Percentiles rank a stretch among this genome's conserved stretches.
These are phyloP conservation scores for Morone chrysops DNA, from an alignment of 2,113 vertebrate genomes.

Conservation along the genomic window DNA sequence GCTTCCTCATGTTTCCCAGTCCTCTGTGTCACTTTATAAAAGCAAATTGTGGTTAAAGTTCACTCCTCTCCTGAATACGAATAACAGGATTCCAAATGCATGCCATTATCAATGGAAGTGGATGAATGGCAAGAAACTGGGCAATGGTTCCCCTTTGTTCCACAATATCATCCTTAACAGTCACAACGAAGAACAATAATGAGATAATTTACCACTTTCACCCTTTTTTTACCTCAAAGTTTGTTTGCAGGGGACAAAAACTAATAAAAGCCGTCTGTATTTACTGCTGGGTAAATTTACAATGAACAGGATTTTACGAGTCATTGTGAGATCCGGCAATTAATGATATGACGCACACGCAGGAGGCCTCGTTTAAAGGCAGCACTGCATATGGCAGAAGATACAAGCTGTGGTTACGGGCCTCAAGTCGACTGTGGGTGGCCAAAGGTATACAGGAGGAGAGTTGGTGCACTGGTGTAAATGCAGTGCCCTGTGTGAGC, in stretches of 20 bases:
- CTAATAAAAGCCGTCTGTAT: constrained; percentile 34
- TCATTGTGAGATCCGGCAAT: constrained; percentile 41
- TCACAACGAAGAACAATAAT: constrained; percentile 3
- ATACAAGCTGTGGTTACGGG: constrained; percentile 60
- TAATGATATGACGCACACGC: constrained; percentile 45
- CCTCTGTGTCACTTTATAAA: constrained; percentile 10
- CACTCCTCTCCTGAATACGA: constrained; percentile 46
- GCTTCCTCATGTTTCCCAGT: constrained; percentile 11
- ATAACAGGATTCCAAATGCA: constrained; percentile 42
- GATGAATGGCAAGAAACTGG: background rate
- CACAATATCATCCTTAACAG: background rate
- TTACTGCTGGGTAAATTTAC: constrained; percentile 48
- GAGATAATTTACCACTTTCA: constrained; percentile 10
- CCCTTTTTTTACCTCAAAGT: constrained; percentile 28
- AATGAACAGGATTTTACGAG: constrained; percentile 36
- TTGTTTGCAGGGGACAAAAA: constrained; percentile 20
- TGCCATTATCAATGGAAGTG: constrained; percentile 2
- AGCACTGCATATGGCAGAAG: constrained; percentile 57
- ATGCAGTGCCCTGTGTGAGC: constrained; percentile 64
- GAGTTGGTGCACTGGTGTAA: constrained; percentile 51
- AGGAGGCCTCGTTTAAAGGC: constrained; percentile 58
- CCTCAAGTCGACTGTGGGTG: constrained; percentile 59
- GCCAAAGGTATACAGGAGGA: constrained; percentile 35
- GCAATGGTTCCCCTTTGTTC: constrained; percentile 1
- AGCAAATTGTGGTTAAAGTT: constrained; percentile 59